phyloP scores from a whole-genome alignment of 2,888 invertebrate species.

The Drosophila tripunctata region DNA sequence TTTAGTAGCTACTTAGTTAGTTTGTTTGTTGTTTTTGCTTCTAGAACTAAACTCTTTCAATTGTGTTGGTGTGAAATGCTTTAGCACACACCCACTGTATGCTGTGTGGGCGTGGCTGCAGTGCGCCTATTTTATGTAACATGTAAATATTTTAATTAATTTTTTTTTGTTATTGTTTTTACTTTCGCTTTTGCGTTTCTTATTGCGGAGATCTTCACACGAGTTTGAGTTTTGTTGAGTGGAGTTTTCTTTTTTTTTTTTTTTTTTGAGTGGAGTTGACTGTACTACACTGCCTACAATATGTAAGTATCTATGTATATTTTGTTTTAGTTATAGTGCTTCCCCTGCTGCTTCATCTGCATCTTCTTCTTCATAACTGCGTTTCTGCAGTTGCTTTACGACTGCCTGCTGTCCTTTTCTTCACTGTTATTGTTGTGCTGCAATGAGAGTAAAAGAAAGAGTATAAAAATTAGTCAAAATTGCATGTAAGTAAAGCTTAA shows the following conservation, averaged over 20 bases:
- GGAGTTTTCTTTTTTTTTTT: constrained; percentile 63
- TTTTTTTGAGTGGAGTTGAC: constrained; percentile 67
- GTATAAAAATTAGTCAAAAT: constrained; percentile 59
- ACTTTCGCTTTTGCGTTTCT: constrained; percentile 1
- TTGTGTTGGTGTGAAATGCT: constrained; percentile 54
- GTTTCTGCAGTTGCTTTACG: constrained; percentile 54
- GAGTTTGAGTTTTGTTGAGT: constrained; percentile 52
- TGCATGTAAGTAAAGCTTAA: constrained; percentile 2
- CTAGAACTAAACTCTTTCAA: constrained; percentile 59
- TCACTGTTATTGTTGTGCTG: constrained; percentile 58
- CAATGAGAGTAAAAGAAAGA: constrained; percentile 53
- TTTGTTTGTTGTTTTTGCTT: constrained; percentile 9
- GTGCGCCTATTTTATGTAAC: constrained; percentile 25
- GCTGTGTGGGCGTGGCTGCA: constrained; percentile 27
- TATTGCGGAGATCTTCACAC: constrained; percentile 70
- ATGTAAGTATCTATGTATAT: constrained; percentile 49
- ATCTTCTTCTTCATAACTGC: constrained; percentile 13
- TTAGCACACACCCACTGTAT: constrained; percentile 14
- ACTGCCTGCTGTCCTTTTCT: constrained; percentile 75
- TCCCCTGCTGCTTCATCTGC: constrained; percentile 12
- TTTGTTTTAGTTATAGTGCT: constrained; percentile 47
- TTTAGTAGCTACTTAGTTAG: constrained; percentile 53
- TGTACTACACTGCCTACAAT: constrained; percentile 65
- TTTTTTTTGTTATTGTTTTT: background rate
- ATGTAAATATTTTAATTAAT: constrained; percentile 21